Percentiles rank a stretch among this genome's conserved stretches.
Evolutionary conservation across 37 sponge, comb jelly and placozoan genomes (phyloP).

Genomic region (Ephydatia muelleri): DNA sequence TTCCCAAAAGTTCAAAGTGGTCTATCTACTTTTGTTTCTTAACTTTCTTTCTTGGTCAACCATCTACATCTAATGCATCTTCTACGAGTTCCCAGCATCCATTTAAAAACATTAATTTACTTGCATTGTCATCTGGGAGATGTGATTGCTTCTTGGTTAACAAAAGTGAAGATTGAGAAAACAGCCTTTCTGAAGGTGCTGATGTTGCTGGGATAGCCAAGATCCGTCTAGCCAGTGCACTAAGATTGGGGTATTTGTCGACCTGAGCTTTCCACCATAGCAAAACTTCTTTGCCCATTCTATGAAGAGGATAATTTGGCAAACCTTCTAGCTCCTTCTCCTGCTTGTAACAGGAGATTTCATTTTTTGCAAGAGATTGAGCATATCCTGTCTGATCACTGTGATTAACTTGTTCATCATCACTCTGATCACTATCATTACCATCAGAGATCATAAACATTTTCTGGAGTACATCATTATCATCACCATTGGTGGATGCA

Average conservation of each 20-base stretch:
- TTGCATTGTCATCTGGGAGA: background rate
- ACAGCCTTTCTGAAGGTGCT: conserved; percentile 7
- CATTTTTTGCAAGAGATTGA: background rate
- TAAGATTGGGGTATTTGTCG: background rate
- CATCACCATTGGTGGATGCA: background rate
- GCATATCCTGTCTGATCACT: conserved; percentile 1
- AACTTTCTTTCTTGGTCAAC: background rate
- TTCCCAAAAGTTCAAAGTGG: background rate
- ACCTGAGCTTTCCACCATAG: background rate
- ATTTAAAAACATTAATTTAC: background rate
- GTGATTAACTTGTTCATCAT: conserved; percentile 1
- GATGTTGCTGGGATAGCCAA: conserved; percentile 6
- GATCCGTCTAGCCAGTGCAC: background rate
- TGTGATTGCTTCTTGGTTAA: background rate
- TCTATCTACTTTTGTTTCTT: conserved; percentile 1
- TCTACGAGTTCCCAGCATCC: conserved; percentile 1
- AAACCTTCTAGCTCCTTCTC: background rate
- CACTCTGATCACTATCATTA: background rate
- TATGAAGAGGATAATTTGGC: background rate
- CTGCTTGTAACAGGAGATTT: background rate
- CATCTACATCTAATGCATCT: background rate
- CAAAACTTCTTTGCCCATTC: background rate
- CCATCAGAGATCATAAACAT: background rate
- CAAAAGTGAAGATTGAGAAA: background rate
- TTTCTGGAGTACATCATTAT: background rate